Evolutionary conservation across 2,797 vertebrate species (phyloP).

Genomic region (Paratrypauchen microcephalus): DNA sequence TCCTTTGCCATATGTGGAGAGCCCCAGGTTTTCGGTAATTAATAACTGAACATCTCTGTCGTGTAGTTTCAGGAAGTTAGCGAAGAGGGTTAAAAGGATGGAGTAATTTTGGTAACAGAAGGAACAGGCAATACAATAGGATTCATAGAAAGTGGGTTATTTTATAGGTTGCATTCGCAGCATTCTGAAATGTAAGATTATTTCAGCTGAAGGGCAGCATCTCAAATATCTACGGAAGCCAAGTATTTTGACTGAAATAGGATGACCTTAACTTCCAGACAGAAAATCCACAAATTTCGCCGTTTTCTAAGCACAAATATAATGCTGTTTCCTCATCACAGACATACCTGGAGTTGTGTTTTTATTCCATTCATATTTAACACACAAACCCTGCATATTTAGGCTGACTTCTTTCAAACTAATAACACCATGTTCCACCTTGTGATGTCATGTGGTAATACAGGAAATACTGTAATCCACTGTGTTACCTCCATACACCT

Average conservation of each 20-base stretch:
- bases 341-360: too few species aligned
- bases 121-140: constrained; percentile 17
- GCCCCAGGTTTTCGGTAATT: constrained; percentile 45
- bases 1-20: constrained; percentile 13
- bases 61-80: constrained; percentile 31
- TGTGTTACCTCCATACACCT: too few species aligned
- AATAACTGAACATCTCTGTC: constrained; percentile 68
- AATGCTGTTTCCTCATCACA: too few species aligned
- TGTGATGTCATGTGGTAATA: too few species aligned
- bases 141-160: neutral
- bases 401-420: too few species aligned
- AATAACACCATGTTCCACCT: too few species aligned
- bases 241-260: neutral
- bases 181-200: neutral
- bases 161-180: neutral
- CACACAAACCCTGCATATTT: too few species aligned
- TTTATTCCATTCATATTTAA: too few species aligned
- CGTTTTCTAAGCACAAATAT: too few species aligned
- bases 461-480: too few species aligned
- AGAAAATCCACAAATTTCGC: neutral
- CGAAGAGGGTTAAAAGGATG: constrained; percentile 35
- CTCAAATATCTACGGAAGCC: neutral
- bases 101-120: constrained; percentile 19
- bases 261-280: neutral
- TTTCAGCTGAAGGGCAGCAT: neutral